phyloP scores from a whole-genome alignment of 2,113 vertebrate species.

The Poeciliopsis retropinna region DNA sequence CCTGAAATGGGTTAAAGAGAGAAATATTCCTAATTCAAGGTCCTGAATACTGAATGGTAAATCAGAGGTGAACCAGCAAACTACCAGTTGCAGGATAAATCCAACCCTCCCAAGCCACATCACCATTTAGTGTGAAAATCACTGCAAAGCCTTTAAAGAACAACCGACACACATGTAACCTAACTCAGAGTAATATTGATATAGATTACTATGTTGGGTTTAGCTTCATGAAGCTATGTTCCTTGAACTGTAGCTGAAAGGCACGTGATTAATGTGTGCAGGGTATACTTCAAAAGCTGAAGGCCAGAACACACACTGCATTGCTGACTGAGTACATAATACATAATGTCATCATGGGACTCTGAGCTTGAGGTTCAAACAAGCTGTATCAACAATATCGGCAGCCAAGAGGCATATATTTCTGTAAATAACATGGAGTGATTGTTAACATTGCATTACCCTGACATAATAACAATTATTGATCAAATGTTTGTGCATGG shows the following conservation, averaged over 20 bases:
- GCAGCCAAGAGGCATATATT: constrained; percentile 37
- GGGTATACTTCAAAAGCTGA: constrained; percentile 38
- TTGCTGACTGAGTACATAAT: constrained; percentile 7
- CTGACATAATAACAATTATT: not conserved
- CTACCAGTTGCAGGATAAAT: too few relatives aligned
- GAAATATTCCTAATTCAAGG: not conserved
- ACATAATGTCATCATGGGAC: constrained; percentile 37
- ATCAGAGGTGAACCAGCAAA: not conserved
- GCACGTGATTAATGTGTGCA: constrained; percentile 38
- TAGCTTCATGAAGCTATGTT: constrained; percentile 31
- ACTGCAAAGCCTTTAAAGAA: not conserved
- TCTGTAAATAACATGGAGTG: constrained; percentile 44
- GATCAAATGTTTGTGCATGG: not conserved
- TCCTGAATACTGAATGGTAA: not conserved
- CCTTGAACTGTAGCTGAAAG: constrained; percentile 24
- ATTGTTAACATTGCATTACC: constrained; percentile 4
- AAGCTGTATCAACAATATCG: constrained; percentile 15
- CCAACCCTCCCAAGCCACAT: too few relatives aligned
- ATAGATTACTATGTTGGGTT: constrained; percentile 19
- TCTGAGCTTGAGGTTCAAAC: constrained; percentile 32
- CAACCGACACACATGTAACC: constrained; percentile 26
- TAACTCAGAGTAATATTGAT: constrained; percentile 27
- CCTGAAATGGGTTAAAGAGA: not conserved
- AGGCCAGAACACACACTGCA: constrained; percentile 8
- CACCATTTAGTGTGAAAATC: not conserved